These are phyloP conservation scores for Nannospalax galili DNA, from an alignment of 2,113 vertebrate genomes.

Conservation along the genomic window DNA sequence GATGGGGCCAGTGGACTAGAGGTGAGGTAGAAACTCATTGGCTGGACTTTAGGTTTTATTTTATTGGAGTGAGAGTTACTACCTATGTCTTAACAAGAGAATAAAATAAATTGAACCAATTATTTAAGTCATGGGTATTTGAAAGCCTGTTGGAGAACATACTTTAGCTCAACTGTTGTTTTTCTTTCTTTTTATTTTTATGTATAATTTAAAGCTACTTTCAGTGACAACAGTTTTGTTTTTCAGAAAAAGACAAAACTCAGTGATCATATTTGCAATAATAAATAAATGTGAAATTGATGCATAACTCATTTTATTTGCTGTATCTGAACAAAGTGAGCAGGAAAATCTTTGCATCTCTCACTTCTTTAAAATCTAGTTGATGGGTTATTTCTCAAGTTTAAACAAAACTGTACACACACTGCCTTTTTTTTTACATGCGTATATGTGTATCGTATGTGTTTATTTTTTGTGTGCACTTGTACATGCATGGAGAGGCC, in stretches of 20 bases:
- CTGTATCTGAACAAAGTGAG: not conserved
- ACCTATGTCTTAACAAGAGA: not conserved
- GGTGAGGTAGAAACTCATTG: not conserved
- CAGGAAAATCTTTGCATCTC: not conserved
- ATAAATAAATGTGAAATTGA: not conserved
- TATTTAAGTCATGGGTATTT: not conserved
- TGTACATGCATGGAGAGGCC: not conserved
- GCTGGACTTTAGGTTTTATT: conserved; percentile 30
- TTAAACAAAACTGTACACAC: not conserved
- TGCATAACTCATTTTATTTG: not conserved
- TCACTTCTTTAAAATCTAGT: not conserved
- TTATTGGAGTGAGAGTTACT: conserved; percentile 52
- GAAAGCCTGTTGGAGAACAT: not conserved
- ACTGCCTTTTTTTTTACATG: not conserved
- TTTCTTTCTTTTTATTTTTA: not conserved
- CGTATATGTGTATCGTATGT: not conserved
- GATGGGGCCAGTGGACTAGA: not conserved
- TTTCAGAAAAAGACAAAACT: conserved; percentile 5
- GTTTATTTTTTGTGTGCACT: not conserved
- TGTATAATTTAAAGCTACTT: not conserved
- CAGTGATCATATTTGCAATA: not conserved
- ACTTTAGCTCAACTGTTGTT: not conserved
- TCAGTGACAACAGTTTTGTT: not conserved
- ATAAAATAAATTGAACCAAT: not conserved
- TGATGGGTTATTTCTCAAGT: not conserved